Percentiles rank a stretch among this genome's conserved stretches.
Conservation (phyloP, 2,888 invertebrate genomes). For the Neoitamus cyanurus region DNA sequence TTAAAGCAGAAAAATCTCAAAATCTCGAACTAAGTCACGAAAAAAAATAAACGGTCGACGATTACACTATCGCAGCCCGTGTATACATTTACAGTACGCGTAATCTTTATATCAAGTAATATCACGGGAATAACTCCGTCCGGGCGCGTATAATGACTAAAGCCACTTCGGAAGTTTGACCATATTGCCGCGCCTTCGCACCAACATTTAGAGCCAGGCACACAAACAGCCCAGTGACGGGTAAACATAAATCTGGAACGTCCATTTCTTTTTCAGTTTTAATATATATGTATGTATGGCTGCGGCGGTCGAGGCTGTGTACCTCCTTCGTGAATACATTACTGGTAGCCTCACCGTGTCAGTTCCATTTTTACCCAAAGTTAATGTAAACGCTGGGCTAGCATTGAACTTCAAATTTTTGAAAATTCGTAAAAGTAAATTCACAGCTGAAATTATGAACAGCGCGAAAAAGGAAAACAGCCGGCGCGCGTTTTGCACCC, state of each 20-base stretch:
- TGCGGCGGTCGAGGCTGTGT: background rate
- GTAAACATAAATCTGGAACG: background rate
- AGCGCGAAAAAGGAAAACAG: background rate
- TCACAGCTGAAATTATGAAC: background rate
- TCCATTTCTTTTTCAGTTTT: background rate
- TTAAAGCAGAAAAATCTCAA: background rate
- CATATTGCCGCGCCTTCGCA: background rate
- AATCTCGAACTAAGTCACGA: background rate
- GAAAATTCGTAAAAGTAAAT: background rate
- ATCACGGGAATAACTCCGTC: background rate
- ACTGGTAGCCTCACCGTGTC: background rate
- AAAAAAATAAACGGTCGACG: background rate
- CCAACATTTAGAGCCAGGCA: background rate
- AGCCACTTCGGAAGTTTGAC: background rate
- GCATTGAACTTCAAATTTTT: conserved; percentile 26
- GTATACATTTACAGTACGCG: background rate
- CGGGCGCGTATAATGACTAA: background rate
- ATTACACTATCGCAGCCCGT: background rate
- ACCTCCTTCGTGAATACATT: conserved; percentile 8
- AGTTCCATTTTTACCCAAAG: conserved; percentile 2
- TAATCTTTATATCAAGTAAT: background rate
- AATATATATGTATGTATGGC: background rate
- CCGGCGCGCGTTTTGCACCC: background rate
- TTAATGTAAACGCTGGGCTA: conserved; percentile 10
- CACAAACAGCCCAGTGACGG: background rate